These are phyloP conservation scores for Spea hammondii DNA, from an alignment of 2,797 vertebrate genomes.

Conservation along the genomic window DNA sequence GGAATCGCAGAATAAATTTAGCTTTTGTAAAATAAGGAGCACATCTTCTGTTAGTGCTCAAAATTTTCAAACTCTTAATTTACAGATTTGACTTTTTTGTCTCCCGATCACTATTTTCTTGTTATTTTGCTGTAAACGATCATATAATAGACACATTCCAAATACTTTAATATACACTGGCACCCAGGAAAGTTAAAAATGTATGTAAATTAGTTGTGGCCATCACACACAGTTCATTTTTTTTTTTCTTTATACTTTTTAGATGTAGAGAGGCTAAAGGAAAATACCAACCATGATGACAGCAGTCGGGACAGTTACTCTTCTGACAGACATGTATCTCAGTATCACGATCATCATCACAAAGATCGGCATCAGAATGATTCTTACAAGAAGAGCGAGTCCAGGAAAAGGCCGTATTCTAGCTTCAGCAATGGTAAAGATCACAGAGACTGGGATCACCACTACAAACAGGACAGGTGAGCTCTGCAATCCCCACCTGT, in stretches of 20 bases:
- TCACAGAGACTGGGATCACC: constrained; percentile 81
- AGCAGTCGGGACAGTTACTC: constrained; percentile 96
- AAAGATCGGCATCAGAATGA: constrained; percentile 85
- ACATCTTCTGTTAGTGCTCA: no score
- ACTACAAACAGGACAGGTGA: constrained; percentile 78
- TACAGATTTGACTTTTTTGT: no score
- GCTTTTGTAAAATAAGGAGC: no score
- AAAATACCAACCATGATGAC: constrained; percentile 89
- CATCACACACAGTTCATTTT: no score
- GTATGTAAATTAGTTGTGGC: no score
- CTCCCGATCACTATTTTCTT: no score
- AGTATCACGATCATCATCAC: constrained; percentile 80
- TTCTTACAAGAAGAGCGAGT: constrained; percentile 78
- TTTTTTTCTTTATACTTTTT: constrained; percentile 19
- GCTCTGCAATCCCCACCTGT: neutral
- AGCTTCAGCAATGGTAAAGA: constrained; percentile 97
- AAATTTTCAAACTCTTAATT: no score
- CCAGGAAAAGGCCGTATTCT: constrained; percentile 87
- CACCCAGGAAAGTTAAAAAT: no score
- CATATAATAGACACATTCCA: no score
- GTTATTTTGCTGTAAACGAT: no score
- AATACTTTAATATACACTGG: no score
- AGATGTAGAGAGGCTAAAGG: constrained; percentile 91
- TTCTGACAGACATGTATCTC: constrained; percentile 83
- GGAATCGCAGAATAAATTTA: no score